Base-by-base conservation (phyloP, 2,113 vertebrate species). In the Cygnus buccinator region DNA sequence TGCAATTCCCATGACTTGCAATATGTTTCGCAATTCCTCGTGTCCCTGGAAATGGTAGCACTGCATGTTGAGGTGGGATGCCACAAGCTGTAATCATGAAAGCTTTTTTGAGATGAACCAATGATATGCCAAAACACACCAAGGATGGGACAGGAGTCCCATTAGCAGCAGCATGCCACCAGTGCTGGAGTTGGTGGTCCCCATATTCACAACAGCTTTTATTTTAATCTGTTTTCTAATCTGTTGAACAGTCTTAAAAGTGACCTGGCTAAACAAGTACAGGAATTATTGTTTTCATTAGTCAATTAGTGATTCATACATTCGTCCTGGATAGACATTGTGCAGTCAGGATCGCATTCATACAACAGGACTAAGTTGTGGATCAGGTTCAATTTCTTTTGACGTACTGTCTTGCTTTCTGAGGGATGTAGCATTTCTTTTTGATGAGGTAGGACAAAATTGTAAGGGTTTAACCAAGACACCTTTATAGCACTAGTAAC, bases 191-290 rank as follows among this genome's bases (percentile, higher is more conserved):
- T 50, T 66, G 77, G 65, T 25, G 11, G 13, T 46, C 87, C 84
- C 89, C 37, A 61, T 72, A 80, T 92, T 97, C 87, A 67, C 1
- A 5, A 48, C 4, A 48, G 66, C 89, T 94, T 94, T 87, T 61
- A 87, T 77, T 96, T 65, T 65, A 95, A 82, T 94, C 92, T 84
- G 89, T 83, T 94, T 94, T 80, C 71, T 95, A 79, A 93, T 84
- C 77, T 96, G 91, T 67, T 93, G 54, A 72, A 61, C 50, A 66
- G 50, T 66, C 61, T 89, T 76, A 57, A 59, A 1, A 50, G 9
- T 18, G 35, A 57, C 65, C 68, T 95, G 19, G 31, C 23, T 85
- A 85, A 88, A 79, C 44, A 88, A 57, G 59, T 26, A 66, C 12
- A 78, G 66, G 66, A 50, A 33, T 46, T 78, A 50, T 44, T 77